Conservation (phyloP, 2,797 vertebrate species). For the Ceyx erithaca region DNA sequence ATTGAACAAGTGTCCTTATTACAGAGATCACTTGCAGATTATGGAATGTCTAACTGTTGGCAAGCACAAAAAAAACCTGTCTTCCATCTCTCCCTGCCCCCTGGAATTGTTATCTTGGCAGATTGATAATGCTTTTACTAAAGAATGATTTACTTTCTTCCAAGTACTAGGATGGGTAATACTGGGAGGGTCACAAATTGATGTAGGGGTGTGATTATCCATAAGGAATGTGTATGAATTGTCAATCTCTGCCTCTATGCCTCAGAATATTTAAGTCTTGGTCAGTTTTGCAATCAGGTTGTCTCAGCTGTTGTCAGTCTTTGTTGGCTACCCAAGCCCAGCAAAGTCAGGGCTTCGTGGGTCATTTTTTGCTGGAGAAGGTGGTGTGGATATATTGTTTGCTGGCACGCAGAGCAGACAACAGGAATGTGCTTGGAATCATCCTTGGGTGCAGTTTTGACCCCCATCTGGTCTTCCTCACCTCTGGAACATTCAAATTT, state of each 20-base stretch:
- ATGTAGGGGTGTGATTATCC: not conserved
- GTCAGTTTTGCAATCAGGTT: slow-evolving; percentile 43
- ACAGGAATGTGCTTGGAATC: not conserved
- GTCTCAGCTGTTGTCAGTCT: not conserved
- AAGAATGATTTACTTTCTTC: not conserved
- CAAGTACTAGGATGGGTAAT: not conserved
- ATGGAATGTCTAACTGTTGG: not conserved
- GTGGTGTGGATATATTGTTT: not conserved
- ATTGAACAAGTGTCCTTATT: not conserved
- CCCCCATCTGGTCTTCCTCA: not conserved
- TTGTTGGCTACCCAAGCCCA: slow-evolving; percentile 6
- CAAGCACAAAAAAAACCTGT: slow-evolving; percentile 43
- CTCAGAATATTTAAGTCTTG: slow-evolving; percentile 36
- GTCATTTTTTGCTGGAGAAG: slow-evolving; percentile 65
- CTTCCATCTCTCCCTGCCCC: slow-evolving; percentile 68
- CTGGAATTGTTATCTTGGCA: slow-evolving; percentile 73
- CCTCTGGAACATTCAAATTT: not conserved
- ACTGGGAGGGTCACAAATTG: not conserved
- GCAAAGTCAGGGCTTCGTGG: slow-evolving; percentile 43
- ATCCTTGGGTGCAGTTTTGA: accelerated
- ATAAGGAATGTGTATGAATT: slow-evolving; percentile 63
- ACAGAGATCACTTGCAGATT: not conserved
- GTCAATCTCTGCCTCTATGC: slow-evolving; percentile 36
- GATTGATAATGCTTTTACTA: slow-evolving; percentile 68
- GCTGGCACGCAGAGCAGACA: slow-evolving; percentile 66